phyloP scores from a whole-genome alignment of 2,113 vertebrate genomes.

The Lethenteron camtschaticum region DNA sequence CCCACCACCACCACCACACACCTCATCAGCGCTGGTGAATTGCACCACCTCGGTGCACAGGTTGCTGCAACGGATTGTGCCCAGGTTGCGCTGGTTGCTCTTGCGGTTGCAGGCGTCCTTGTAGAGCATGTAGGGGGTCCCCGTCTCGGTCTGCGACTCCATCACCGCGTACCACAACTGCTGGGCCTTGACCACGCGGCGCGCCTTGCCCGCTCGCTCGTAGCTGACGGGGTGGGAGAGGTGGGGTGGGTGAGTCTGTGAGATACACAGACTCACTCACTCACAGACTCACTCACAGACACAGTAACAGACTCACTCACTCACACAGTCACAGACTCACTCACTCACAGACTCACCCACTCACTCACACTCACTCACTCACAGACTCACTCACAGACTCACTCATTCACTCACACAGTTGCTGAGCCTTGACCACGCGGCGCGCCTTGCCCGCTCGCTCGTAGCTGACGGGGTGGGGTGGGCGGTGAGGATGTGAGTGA shows the following conservation, averaged over 20 bases:
- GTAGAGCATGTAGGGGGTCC: slow-evolving; percentile 88
- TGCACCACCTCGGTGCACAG: slow-evolving; percentile 82
- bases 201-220: slow-evolving; percentile 46
- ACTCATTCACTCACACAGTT: too few relatives aligned
- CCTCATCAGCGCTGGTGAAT: slow-evolving; percentile 73
- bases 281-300: too few relatives aligned
- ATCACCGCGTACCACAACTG: slow-evolving; percentile 86
- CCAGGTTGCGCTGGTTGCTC: slow-evolving; percentile 91
- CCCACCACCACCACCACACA: too few relatives aligned
- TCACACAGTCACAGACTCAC: too few relatives aligned
- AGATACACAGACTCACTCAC: too few relatives aligned
- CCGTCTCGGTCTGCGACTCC: slow-evolving; percentile 85
- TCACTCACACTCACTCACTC: too few relatives aligned
- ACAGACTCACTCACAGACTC: too few relatives aligned
- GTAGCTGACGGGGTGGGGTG: slow-evolving; percentile 26
- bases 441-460: slow-evolving; percentile 50
- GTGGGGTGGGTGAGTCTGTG: slow-evolving; percentile 6
- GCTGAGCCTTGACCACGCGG: slow-evolving; percentile 54
- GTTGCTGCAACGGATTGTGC: slow-evolving; percentile 89
- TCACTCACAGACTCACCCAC: too few relatives aligned
- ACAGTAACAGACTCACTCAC: too few relatives aligned
- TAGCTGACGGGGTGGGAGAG: slow-evolving; percentile 34
- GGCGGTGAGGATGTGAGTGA: not conserved
- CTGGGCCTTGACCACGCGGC: slow-evolving; percentile 68
- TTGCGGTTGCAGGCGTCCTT: slow-evolving; percentile 90